phyloP scores from a whole-genome alignment of 2,797 vertebrate genomes.

The Erpetoichthys calabaricus region DNA sequence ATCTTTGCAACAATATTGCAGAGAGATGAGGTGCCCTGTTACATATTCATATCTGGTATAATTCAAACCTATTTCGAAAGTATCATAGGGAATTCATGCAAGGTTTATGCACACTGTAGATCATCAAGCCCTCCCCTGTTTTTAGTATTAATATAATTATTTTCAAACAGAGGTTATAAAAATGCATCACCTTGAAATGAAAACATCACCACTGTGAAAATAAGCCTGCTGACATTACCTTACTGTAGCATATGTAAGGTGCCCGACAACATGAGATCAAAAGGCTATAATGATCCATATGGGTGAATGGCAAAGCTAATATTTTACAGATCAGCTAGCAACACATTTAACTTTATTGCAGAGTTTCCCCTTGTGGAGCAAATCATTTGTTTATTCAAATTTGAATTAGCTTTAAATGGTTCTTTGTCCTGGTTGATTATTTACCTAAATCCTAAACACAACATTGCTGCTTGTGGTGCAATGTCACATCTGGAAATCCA shows the following conservation, averaged over 20 bases:
- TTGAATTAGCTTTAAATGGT: slow-evolving; percentile 12
- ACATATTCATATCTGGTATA: too few species aligned
- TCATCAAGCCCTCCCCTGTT: too few species aligned
- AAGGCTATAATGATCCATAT: slow-evolving; percentile 19
- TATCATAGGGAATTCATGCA: too few species aligned
- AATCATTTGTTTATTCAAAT: slow-evolving; percentile 7
- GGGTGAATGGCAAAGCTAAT: slow-evolving; percentile 45
- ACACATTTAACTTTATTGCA: slow-evolving; percentile 31
- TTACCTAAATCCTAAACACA: slow-evolving; percentile 15
- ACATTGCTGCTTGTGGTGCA: slow-evolving; percentile 41
- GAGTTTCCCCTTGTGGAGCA: slow-evolving; percentile 26
- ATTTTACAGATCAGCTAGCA: slow-evolving; percentile 51
- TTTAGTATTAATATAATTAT: too few species aligned
- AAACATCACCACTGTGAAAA: not conserved
- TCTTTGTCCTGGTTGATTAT: slow-evolving; percentile 20
- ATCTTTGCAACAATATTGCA: too few species aligned
- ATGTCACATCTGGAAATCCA: slow-evolving; percentile 79
- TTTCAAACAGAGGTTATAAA: too few species aligned
- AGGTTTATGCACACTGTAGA: too few species aligned
- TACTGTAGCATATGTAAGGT: slow-evolving; percentile 1
- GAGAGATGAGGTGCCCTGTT: too few species aligned
- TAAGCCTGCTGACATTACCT: not conserved
- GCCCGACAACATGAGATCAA: slow-evolving; percentile 14
- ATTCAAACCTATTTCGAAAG: too few species aligned
- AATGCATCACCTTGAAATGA: not conserved